phyloP scores from a whole-genome alignment of 2,113 vertebrate species.

The Scomber colias region DNA sequence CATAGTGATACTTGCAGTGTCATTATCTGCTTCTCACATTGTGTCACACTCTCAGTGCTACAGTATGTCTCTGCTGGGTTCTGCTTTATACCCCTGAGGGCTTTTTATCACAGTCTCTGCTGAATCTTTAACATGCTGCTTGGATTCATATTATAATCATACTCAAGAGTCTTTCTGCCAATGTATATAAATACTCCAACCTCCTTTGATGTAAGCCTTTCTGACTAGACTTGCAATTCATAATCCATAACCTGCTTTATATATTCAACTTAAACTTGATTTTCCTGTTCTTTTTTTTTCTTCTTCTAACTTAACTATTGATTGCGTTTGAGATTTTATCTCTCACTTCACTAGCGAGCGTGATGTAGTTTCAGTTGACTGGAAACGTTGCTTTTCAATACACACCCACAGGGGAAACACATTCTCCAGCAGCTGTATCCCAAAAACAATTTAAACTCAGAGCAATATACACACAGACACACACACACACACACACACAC shows the following conservation, averaged over 20 bases:
- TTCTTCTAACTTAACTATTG: conserved; percentile 31
- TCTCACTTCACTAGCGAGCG: conserved; percentile 15
- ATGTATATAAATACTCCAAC: conserved; percentile 31
- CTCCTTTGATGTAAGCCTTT: conserved; percentile 41
- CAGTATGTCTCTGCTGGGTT: conserved; percentile 13
- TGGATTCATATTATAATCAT: conserved; percentile 49
- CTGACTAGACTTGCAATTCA: conserved; percentile 41
- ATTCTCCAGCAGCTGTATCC: conserved; percentile 17
- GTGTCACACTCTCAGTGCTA: neutral
- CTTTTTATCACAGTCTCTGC: conserved; percentile 27
- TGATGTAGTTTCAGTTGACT: conserved; percentile 31
- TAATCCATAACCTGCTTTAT: conserved; percentile 45
- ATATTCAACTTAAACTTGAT: conserved; percentile 15
- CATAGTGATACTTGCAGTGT: neutral
- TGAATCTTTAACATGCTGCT: conserved; percentile 53
- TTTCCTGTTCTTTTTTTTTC: conserved; percentile 7
- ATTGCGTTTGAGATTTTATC: conserved; percentile 52
- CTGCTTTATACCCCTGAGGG: conserved; percentile 12
- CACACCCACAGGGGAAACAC: conserved; percentile 35
- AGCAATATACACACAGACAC: conserved; percentile 1
- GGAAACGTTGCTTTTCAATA: conserved; percentile 39
- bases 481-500: neutral
- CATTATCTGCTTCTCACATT: neutral
- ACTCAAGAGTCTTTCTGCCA: conserved; percentile 32
- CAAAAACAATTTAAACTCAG: conserved; percentile 27